Percentiles rank a stretch among this genome's conserved stretches.
Conservation (phyloP, 2,113 vertebrate species). For the Thamnophis sirtalis region DNA sequence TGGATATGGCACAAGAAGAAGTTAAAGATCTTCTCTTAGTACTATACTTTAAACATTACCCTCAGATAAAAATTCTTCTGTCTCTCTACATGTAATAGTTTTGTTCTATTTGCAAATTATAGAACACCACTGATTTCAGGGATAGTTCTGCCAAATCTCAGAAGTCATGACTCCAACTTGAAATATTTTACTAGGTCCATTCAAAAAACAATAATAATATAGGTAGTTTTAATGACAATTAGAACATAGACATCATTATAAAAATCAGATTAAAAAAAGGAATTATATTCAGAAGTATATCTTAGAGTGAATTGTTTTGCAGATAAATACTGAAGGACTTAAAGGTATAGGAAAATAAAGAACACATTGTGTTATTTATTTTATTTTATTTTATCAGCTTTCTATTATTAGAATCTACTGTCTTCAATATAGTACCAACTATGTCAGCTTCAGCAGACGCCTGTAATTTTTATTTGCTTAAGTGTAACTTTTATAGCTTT, state of each 20-base stretch:
- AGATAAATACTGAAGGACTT: conserved; percentile 12
- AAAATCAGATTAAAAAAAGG: conserved; percentile 18
- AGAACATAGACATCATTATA: not conserved
- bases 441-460: conserved; percentile 8
- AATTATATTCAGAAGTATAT: conserved; percentile 1
- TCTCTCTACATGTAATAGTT: not conserved
- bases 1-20: too few species aligned
- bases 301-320: not conserved
- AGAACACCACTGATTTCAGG: not conserved
- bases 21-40: not conserved
- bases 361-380: not conserved
- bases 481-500: conserved; percentile 12
- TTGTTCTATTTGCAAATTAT: not conserved
- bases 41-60: not conserved
- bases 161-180: not conserved
- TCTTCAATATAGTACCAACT: not conserved
- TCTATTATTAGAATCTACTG: not conserved
- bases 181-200: not conserved
- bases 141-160: not conserved
- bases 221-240: not conserved
- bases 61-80: not conserved
- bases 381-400: conserved; percentile 20
- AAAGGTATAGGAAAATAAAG: not conserved
- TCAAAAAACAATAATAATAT: not conserved
- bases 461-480: conserved; percentile 28